A percentile compares a stretch with the other conserved stretches of the same genome.
Evolutionary conservation across 2,888 invertebrate genomes (phyloP).

Genomic region (Ophonus ardosiacus): DNA sequence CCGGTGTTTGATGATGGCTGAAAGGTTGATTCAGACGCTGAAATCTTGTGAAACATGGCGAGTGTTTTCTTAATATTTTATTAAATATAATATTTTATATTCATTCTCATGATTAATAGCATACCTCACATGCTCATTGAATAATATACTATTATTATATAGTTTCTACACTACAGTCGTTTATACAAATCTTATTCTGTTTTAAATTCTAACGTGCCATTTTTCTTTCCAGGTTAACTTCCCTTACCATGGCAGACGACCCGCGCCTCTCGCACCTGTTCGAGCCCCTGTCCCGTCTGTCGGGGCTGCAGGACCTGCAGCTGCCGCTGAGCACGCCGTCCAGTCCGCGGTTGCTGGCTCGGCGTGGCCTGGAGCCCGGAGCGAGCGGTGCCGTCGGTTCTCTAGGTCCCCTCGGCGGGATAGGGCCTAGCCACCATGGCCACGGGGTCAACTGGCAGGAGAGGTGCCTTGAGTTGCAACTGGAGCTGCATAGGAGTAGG

Average conservation of each 20-base stretch:
- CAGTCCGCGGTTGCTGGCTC: constrained; percentile 84
- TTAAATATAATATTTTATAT: no score
- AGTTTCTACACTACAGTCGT: no score
- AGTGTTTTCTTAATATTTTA: no score
- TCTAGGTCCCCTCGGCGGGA: no score
- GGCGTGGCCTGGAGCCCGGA: constrained; percentile 73
- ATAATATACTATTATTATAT: no score
- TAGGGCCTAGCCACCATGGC: no score
- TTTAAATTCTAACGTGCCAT: neutral
- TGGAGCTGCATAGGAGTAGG: constrained; percentile 90
- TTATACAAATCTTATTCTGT: no score
- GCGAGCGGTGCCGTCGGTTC: constrained; percentile 69
- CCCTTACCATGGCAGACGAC: constrained; percentile 75
- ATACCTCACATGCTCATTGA: no score
- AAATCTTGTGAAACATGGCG: no score
- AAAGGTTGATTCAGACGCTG: no score
- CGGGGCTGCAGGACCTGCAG: constrained; percentile 74
- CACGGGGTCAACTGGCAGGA: constrained; percentile 89
- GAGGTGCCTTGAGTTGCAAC: constrained; percentile 89
- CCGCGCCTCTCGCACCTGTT: constrained; percentile 89
- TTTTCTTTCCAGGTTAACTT: constrained; percentile 6
- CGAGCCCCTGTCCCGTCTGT: constrained; percentile 87
- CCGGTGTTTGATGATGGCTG: no score
- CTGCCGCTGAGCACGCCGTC: constrained; percentile 78
- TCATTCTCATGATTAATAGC: no score